Conservation (phyloP, 2,113 vertebrate genomes). For the Lophochroa leadbeateri region DNA sequence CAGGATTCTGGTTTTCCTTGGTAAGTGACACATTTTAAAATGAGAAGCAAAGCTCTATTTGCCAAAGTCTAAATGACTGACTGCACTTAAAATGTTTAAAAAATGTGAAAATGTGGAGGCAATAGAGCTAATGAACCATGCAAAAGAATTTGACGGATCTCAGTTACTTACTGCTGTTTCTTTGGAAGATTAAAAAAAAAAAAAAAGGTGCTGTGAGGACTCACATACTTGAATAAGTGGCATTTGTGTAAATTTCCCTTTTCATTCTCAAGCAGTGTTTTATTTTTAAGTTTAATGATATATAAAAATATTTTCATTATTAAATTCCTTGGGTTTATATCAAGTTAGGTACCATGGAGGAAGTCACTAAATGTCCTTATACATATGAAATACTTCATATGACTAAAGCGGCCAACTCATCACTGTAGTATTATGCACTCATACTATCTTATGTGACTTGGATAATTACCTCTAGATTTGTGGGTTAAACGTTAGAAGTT, state of each 20-base stretch:
- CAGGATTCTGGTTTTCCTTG: not conserved
- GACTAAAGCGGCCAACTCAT: not conserved
- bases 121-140: slow-evolving; percentile 63
- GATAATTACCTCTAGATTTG: not conserved
- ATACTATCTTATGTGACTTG: not conserved
- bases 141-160: slow-evolving; percentile 15
- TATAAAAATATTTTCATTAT: not conserved
- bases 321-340: not conserved
- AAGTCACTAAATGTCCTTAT: not conserved
- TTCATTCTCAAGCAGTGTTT: not conserved
- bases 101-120: slow-evolving; percentile 51
- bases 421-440: not conserved
- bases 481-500: not conserved
- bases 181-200: not conserved
- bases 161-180: slow-evolving; percentile 36
- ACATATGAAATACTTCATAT: not conserved
- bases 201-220: slow-evolving; percentile 22
- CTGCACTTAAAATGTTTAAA: slow-evolving; percentile 31
- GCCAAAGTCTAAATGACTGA: slow-evolving; percentile 38
- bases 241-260: not conserved
- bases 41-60: slow-evolving; percentile 28
- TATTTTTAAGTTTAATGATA: not conserved
- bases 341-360: not conserved
- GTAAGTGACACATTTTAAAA: slow-evolving; percentile 31
- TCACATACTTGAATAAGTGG: not conserved